phyloP scores from a whole-genome alignment of 2,797 vertebrate genomes.

The Lophius americanus region DNA sequence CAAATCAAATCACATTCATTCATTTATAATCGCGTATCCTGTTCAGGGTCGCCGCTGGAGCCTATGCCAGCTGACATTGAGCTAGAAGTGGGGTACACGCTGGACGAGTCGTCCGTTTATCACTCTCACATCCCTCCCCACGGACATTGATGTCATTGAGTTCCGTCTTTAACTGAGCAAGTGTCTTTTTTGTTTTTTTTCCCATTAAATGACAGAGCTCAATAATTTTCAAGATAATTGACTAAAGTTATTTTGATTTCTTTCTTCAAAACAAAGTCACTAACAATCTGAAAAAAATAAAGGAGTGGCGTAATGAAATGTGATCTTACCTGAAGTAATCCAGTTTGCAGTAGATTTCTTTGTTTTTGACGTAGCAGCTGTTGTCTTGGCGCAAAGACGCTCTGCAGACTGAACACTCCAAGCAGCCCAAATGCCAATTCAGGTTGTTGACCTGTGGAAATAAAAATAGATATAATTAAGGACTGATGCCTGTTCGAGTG shows the following conservation, averaged over 20 bases:
- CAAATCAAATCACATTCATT: background rate
- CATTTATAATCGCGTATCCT: no score
- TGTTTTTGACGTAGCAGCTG: constrained; percentile 99
- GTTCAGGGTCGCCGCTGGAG: no score
- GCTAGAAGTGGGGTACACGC: no score
- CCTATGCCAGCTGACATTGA: no score
- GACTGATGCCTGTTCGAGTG: background rate
- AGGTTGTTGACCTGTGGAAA: constrained; percentile 93
- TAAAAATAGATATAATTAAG: background rate
- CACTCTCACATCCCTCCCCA: no score
- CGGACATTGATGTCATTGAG: no score
- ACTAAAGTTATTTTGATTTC: background rate
- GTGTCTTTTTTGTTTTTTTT: no score
- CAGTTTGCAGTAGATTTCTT: constrained; percentile 98
- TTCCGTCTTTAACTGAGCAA: no score
- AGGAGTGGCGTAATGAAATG: background rate
- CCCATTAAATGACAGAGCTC: no score
- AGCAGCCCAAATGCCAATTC: constrained; percentile 95
- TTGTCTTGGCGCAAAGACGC: constrained; percentile 93
- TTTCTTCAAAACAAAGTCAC: background rate
- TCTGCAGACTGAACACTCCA: constrained; percentile 97
- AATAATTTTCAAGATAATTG: background rate
- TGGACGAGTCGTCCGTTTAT: no score
- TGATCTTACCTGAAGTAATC: constrained; percentile 97
- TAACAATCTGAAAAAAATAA: background rate